phyloP scores from a whole-genome alignment of 37 sponge, comb jelly and placozoan species.

The Ianthella basta region DNA sequence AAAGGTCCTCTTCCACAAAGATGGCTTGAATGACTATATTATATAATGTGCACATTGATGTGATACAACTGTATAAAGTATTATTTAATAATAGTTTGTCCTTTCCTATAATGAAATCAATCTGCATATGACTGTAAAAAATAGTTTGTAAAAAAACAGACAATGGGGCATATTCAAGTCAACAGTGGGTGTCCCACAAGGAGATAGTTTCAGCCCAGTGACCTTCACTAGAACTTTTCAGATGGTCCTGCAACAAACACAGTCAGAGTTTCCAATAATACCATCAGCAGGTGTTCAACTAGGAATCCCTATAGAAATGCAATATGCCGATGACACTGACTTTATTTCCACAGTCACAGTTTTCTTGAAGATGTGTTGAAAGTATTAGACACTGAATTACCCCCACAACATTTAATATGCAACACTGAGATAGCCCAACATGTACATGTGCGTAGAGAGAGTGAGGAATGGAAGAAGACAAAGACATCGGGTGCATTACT shows the following conservation, averaged over 20 bases:
- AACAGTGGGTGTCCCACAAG: slow-evolving; percentile 23
- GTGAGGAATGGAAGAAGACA: background rate
- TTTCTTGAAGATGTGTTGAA: slow-evolving; percentile 4
- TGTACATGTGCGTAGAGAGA: background rate
- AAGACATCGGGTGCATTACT: background rate
- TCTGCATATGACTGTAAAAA: too few relatives aligned
- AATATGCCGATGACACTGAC: slow-evolving; percentile 15
- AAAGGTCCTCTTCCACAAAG: too few relatives aligned
- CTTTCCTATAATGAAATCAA: too few relatives aligned
- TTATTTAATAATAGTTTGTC: too few relatives aligned
- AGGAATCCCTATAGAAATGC: background rate
- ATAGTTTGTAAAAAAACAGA: too few relatives aligned
- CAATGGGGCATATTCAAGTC: too few relatives aligned
- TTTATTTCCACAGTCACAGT: slow-evolving; percentile 3
- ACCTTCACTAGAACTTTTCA: slow-evolving; percentile 3
- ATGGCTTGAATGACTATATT: too few relatives aligned
- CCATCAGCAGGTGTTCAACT: slow-evolving; percentile 3
- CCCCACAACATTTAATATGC: background rate
- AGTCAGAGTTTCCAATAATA: background rate
- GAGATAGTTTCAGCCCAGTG: slow-evolving; percentile 19
- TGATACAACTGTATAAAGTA: too few relatives aligned
- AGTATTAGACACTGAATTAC: slow-evolving; percentile 4
- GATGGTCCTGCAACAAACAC: slow-evolving; percentile 4
- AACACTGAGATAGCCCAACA: background rate
- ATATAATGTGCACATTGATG: too few relatives aligned